Conservation (phyloP, 2,888 invertebrate species). For the Meganola albula region DNA sequence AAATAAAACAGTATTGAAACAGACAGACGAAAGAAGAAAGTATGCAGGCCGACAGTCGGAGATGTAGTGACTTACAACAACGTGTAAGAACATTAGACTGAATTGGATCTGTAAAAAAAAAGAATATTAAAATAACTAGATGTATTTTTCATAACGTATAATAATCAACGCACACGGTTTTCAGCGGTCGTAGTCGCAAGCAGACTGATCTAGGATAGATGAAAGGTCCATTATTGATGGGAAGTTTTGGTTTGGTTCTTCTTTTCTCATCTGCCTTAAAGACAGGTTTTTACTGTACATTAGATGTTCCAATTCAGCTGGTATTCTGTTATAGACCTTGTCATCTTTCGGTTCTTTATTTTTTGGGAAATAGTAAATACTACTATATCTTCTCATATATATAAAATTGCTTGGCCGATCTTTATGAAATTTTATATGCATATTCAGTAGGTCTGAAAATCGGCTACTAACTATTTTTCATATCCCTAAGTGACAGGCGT, state of each 20-base stretch:
- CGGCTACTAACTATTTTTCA: too few species aligned
- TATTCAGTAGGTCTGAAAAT: too few species aligned
- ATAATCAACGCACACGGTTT: neutral
- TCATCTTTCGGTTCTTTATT: conserved; percentile 62
- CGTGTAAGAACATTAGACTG: conserved; percentile 34
- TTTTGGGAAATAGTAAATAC: conserved; percentile 65
- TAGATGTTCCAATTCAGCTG: conserved; percentile 43
- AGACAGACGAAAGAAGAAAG: conserved; percentile 25
- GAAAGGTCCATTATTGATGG: neutral
- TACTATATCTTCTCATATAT: conserved; percentile 65
- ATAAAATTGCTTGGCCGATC: too few species aligned
- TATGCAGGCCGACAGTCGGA: conserved; percentile 41
- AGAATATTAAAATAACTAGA: neutral
- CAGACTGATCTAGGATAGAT: neutral
- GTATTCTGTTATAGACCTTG: conserved; percentile 71
- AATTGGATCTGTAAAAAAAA: conserved; percentile 44
- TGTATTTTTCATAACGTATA: neutral
- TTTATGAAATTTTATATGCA: too few species aligned
- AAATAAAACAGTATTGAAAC: conserved; percentile 36
- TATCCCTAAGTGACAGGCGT: too few species aligned
- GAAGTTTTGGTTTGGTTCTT: too few species aligned
- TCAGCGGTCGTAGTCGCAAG: neutral
- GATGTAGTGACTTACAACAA: conserved; percentile 24
- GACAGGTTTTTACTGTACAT: conserved; percentile 47
- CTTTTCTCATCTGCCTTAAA: conserved; percentile 40